Evolutionary conservation across 2,888 invertebrate species (phyloP).

Genomic region (Phyto melanocephala): DNA sequence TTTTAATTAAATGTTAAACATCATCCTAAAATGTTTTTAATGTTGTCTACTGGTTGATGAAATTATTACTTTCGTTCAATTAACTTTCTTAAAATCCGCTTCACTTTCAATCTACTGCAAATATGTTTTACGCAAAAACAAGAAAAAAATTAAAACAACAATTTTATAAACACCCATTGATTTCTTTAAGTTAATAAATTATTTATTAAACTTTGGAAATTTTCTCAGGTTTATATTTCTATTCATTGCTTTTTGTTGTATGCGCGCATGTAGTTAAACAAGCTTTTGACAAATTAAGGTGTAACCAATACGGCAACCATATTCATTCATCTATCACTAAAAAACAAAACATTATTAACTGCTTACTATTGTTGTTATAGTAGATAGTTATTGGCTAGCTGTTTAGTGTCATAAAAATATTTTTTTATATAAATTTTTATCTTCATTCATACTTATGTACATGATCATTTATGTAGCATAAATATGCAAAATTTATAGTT

Average conservation of each 20-base stretch:
- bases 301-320: slow-evolving; percentile 45
- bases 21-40: slow-evolving; percentile 14
- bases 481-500: slow-evolving; percentile 59
- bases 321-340: slow-evolving; percentile 5
- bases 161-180: slow-evolving; percentile 25
- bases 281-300: slow-evolving; percentile 56
- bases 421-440: slow-evolving; percentile 7
- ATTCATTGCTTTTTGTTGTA: neutral
- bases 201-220: slow-evolving; percentile 2
- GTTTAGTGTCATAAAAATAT: slow-evolving; percentile 34
- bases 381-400: neutral
- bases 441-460: slow-evolving; percentile 24
- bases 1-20: slow-evolving; percentile 23
- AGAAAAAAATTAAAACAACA: neutral
- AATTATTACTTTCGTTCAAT: slow-evolving; percentile 50
- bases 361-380: neutral
- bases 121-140: slow-evolving; percentile 24
- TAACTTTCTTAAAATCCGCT: slow-evolving; percentile 52
- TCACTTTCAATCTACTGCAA: slow-evolving; percentile 29
- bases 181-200: slow-evolving; percentile 35
- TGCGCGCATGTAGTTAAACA: slow-evolving; percentile 22
- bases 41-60: slow-evolving; percentile 1
- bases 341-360: slow-evolving; percentile 27
- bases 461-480: slow-evolving; percentile 37
- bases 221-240: slow-evolving; percentile 8